These are phyloP conservation scores for Microplitis mediator DNA, from an alignment of 1,140 invertebrate species.

Conservation along the genomic window DNA sequence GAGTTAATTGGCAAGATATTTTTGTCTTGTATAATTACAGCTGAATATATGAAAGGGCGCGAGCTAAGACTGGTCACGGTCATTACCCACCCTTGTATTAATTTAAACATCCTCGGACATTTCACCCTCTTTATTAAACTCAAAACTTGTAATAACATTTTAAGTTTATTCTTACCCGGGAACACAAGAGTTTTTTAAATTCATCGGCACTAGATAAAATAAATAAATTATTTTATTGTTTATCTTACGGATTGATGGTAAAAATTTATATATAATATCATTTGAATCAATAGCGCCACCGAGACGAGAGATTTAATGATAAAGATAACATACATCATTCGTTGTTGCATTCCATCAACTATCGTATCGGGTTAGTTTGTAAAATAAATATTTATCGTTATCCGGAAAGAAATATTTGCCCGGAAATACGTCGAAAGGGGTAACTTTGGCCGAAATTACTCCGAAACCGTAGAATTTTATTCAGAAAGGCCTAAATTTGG, in stretches of 20 bases:
- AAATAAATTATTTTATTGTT: too few species aligned
- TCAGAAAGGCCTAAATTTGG: too few species aligned
- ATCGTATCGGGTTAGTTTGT: background rate
- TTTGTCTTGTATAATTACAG: constrained; percentile 10
- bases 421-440: too few species aligned
- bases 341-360: background rate
- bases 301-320: background rate
- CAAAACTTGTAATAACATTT: too few species aligned
- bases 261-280: background rate
- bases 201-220: too few species aligned
- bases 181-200: too few species aligned
- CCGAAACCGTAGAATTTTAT: too few species aligned
- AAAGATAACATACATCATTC: background rate
- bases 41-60: background rate
- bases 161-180: too few species aligned
- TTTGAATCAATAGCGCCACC: background rate
- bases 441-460: too few species aligned
- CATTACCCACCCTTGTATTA: constrained; percentile 30
- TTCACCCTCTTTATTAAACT: background rate
- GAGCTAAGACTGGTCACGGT: constrained; percentile 24
- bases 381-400: background rate
- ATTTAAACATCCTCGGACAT: background rate
- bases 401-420: too few species aligned
- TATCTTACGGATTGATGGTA: background rate
- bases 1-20: constrained; percentile 14